phyloP scores from a whole-genome alignment of 2,888 invertebrate species.

The Aleiodes leptofemur region DNA sequence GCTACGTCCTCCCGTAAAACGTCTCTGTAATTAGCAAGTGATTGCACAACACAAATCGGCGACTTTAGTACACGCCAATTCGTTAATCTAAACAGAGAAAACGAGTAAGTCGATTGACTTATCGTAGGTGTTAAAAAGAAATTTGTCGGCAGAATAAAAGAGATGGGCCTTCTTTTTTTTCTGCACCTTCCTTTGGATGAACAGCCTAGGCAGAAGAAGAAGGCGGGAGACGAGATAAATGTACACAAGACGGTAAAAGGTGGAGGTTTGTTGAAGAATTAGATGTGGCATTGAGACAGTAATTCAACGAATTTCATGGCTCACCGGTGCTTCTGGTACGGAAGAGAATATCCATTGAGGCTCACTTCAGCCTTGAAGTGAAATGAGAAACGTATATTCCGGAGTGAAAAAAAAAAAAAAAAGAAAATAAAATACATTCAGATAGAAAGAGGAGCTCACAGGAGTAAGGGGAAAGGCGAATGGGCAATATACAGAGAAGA shows the following conservation, averaged over 20 bases:
- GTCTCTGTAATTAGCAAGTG: not conserved
- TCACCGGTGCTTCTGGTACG: constrained; percentile 38
- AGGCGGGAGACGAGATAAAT: constrained; percentile 7
- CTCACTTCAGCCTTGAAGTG: constrained; percentile 47
- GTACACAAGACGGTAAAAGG: constrained; percentile 50
- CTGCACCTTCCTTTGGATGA: not conserved
- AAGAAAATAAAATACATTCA: constrained; percentile 1
- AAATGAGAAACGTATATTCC: constrained; percentile 30
- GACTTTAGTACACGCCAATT: not conserved
- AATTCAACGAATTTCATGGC: constrained; percentile 60
- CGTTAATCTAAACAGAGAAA: not conserved
- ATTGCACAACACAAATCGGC: not conserved
- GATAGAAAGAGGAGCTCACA: constrained; percentile 41
- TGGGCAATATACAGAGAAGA: not conserved
- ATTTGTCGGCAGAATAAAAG: constrained; percentile 21
- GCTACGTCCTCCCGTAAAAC: not conserved
- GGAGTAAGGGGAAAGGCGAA: not conserved
- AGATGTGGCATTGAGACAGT: constrained; percentile 56
- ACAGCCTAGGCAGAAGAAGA: not conserved
- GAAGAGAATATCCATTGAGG: constrained; percentile 47
- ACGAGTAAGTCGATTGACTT: constrained; percentile 15
- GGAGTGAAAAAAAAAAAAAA: not conserved
- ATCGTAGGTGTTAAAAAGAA: constrained; percentile 15
- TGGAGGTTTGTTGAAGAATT: constrained; percentile 59
- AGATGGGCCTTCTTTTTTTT: too few species aligned